Conservation (phyloP, 2,797 vertebrate genomes). For the Artibeus lituratus region DNA sequence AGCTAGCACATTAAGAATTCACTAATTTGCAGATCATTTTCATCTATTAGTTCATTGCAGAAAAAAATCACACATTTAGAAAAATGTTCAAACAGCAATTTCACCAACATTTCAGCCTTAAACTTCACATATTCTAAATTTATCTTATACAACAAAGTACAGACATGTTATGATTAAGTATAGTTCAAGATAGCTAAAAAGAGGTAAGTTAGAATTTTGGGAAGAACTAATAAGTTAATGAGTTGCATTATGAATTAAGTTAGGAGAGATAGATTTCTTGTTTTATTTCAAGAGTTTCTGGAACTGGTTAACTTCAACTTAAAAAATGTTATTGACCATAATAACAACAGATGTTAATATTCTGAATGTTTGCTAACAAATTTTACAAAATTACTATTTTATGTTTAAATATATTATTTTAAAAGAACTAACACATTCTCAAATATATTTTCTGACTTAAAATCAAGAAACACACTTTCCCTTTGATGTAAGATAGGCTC, state of each 20-base stretch:
- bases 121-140: constrained; percentile 13
- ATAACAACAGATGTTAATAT: neutral
- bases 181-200: neutral
- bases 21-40: constrained; percentile 40
- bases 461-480: neutral
- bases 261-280: neutral
- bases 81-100: constrained; percentile 46
- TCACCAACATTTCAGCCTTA: constrained; percentile 4
- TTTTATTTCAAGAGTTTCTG: neutral
- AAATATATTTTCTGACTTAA: neutral
- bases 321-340: neutral
- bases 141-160: neutral
- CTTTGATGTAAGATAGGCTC: neutral
- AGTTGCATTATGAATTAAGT: neutral
- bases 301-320: neutral
- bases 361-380: neutral
- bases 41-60: neutral
- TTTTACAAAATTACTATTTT: neutral
- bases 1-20: constrained; percentile 51
- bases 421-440: neutral
- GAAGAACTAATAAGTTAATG: constrained; percentile 5
- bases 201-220: neutral
- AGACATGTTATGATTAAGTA: neutral
- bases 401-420: constrained; percentile 16
- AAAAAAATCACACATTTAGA: constrained; percentile 44